Evolutionary conservation across 2,113 vertebrate genomes (phyloP), one percentile per base, ranked within the genome.

Genomic region (Cryptotis parvus): DNA sequence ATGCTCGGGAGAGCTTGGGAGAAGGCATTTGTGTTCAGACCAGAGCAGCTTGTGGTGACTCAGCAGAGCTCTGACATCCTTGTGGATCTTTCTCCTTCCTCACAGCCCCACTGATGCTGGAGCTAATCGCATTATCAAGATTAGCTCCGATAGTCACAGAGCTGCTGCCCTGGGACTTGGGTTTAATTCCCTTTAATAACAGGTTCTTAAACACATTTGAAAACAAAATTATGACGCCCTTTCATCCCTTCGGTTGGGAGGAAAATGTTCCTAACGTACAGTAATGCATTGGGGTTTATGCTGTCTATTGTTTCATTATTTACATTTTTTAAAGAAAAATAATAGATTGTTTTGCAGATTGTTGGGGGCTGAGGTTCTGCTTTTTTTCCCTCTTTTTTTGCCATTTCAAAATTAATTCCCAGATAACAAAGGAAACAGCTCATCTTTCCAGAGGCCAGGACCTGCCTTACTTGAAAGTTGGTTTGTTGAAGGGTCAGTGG

Each of bases 171-270:
- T 82, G 94, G 91, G 90, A 97, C 91, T 79, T 14, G 91, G 79
- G 83, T 79, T 96, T 97, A 97, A 96, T 96, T 95, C 95, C 9
- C 1, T 94, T 96, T 96, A 97, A 95, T 96, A 95, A 94, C 87
- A 96, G 90, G 83, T 88, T 95, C 93, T 96, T 93, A 94, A 97
- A 94, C 84, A 95, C 94, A 94, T 96, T 91, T 92, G 96, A 96
- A 97, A 96, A 95, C 96, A 97, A 96, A 97, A 97, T 93, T 74
- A 90, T 78, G 95, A 95, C 84, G 96, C 89, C 95, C 84, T 96
- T 95, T 96, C 80, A 94, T 95, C 93, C 94, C 73, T 94, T 77
- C 74, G 29, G 91, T 65, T 89, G 91, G 74, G 41, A 52, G 1
- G 18, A 10, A 74, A 61, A 76, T 33, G 74, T 92, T 96, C 45